Base-by-base conservation (phyloP, 1,140 invertebrate genomes). In the Zaprionus taronus region DNA sequence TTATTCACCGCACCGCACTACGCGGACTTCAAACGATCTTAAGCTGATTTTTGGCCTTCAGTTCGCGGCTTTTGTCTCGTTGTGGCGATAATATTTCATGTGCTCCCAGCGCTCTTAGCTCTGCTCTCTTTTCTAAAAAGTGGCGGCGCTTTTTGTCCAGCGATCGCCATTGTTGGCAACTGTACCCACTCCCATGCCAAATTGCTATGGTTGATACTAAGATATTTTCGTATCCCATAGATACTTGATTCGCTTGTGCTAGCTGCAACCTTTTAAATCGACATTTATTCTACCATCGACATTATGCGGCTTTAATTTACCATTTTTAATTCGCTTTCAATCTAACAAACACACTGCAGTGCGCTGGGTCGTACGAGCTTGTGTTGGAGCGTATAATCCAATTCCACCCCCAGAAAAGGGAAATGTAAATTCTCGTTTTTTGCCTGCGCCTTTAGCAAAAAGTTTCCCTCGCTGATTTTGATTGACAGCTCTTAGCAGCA, bases 381-480 rank as follows among this genome's bases (percentile, higher is more conserved):
- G 26, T 28, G 26, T 7, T 28, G 53, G 72, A 83, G 80, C 79
- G 74, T 80, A 71, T 90, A 85, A 90, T 82, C 86, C 86, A 77
- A 56, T 74, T 73, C 75, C 56, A 73, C 58, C 70, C 58, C 55
- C 69, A 55, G 11, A 57, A 81, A 70, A 79, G 67, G 74, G 78
- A 86, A 91, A 91, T 91, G 86, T 86, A 91, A 91, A 91, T 91
- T 86, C 47, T 51, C 4, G 47, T 49, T 79, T 72, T 58, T 64
- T 31, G 22, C 38, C 56, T 70, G 58, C 56, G 61, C 53, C 72
- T 62, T 17, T 63, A 56, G 73, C 20, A 91, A 80, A 91, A 92
- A 92, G 83, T 92, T 91, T 92, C 91, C 86, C 81, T 91, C 81
- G 74, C 85, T 89, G 84, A 89, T 91, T 92, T 92, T 92, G 91